A percentile compares a stretch with the other conserved stretches of the same genome.
Conservation (phyloP, 1,140 invertebrate species). For the Fopius arisanus region DNA sequence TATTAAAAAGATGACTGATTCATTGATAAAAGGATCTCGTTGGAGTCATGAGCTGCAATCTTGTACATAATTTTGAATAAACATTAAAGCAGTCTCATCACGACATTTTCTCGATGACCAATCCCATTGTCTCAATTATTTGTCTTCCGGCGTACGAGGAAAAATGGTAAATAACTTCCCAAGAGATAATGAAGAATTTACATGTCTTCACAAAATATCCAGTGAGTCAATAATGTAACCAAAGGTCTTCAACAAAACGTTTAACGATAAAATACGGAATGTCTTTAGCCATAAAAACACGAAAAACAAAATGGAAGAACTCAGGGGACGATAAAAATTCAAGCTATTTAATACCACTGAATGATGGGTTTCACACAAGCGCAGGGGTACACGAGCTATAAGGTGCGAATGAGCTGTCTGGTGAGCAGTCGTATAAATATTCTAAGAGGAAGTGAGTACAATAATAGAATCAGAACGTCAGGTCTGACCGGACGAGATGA, state of each 20-base stretch:
- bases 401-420: conserved; percentile 27
- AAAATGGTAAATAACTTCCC: background rate
- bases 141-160: background rate
- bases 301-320: background rate
- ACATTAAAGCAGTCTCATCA: background rate
- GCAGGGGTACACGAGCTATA: conserved; percentile 19
- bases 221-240: background rate
- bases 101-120: background rate
- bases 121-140: background rate
- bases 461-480: conserved; percentile 52
- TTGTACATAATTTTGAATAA: too few relatives aligned
- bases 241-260: background rate
- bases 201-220: background rate
- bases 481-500: conserved; percentile 40
- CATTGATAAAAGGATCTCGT: too few relatives aligned
- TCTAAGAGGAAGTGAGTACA: conserved; percentile 54
- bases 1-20: too few relatives aligned
- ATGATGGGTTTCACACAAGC: background rate
- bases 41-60: too few relatives aligned
- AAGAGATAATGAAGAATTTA: conserved; percentile 3
- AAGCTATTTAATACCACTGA: too few relatives aligned
- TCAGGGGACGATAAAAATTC: too few relatives aligned
- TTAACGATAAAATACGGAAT: background rate
- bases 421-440: conserved; percentile 48
- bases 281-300: background rate